Evolutionary conservation across 2,113 vertebrate species (phyloP), one percentile per base, ranked within the genome.

Genomic region (Lucifuga dentata): DNA sequence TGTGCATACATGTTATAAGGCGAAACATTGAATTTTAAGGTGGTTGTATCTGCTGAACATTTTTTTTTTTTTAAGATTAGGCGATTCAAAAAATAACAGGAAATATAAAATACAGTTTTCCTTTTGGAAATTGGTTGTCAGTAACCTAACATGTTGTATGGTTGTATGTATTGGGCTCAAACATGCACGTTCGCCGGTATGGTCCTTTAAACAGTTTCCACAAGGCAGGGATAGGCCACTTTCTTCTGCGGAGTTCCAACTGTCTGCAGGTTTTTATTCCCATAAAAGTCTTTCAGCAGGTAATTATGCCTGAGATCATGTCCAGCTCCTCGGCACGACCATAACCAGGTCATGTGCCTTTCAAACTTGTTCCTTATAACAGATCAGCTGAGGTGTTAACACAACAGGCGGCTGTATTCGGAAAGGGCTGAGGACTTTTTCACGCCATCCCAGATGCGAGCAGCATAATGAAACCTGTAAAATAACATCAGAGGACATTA

Each of bases 361-460:
- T n/a, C n/a, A n/a, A n/a, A n/a, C n/a, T n/a, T n/a, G n/a, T n/a
- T n/a, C n/a, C n/a, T n/a, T n/a, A 39, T 38, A 49, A 9, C 40
- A 60, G 11, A 8, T 21, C 9, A 38, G 16, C 24, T 21, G 0
- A 20, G 19, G 6, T 2, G 29, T 74, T 90, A 96, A 21, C 94
- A 93, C 63, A 96, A 89, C 70, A 96, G 87, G 11, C 95, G 94
- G 84, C 95, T 95, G 87, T 97, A 97, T 72, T 97, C 95, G 0
- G 95, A 94, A 13, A 97, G 91, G 0, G 95, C 95, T 0, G 95
- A 95, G 1, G 95, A 97, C 73, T 97, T 97, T 46, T 95, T 96
- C 63, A 97, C 95, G 1, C 95, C 93, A 0, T 97, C 95, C 96
- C 95, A 97, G 89, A 97, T 97, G 21, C 95, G 93, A 52, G 95